These are phyloP conservation scores for Drosophila subquinaria DNA, from an alignment of 2,888 invertebrate species.

Conservation along the genomic window DNA sequence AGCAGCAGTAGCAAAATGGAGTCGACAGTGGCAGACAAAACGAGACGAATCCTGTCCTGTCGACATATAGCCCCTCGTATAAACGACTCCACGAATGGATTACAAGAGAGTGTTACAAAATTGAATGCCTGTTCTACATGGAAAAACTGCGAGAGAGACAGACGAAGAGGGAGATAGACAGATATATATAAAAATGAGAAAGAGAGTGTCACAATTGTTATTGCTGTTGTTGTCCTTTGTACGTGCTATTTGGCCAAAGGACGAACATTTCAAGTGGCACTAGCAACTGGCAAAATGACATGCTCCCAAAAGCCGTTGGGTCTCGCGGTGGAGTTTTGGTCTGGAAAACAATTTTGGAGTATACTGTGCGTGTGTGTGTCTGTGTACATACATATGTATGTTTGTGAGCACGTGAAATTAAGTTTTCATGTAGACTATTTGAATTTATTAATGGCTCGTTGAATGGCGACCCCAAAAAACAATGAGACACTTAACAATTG, in stretches of 20 bases:
- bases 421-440: constrained; percentile 57
- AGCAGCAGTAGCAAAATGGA: constrained; percentile 14
- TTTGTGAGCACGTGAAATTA: constrained; percentile 48
- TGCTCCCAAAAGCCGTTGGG: constrained; percentile 15
- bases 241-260: constrained; percentile 72
- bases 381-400: neutral
- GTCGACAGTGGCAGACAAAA: constrained; percentile 18
- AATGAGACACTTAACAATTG: constrained; percentile 6
- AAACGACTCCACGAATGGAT: constrained; percentile 46
- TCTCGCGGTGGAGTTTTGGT: constrained; percentile 7
- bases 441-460: constrained; percentile 54
- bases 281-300: constrained; percentile 63
- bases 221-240: constrained; percentile 32
- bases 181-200: neutral
- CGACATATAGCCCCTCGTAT: constrained; percentile 33
- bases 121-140: constrained; percentile 57
- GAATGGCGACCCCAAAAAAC: constrained; percentile 3
- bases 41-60: constrained; percentile 53
- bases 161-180: neutral
- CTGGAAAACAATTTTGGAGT: constrained; percentile 13
- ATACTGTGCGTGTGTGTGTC: constrained; percentile 1
- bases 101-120: constrained; percentile 71
- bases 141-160: constrained; percentile 13
- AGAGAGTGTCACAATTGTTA: constrained; percentile 29
- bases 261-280: constrained; percentile 64